phyloP scores from a whole-genome alignment of 2,888 invertebrate species.

The Hemithea aestivaria region DNA sequence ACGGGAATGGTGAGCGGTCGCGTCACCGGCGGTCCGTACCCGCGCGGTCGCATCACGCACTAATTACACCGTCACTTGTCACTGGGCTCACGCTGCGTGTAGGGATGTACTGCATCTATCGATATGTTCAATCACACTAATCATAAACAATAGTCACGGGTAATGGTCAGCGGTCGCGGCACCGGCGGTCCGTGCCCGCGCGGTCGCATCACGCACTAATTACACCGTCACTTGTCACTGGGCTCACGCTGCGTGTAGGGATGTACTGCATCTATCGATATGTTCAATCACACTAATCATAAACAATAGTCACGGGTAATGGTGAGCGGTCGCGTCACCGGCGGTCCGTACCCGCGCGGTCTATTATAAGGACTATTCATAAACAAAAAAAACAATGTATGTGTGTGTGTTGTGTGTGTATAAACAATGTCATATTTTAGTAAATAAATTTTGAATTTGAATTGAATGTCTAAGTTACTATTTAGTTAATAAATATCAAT shows the following conservation, averaged over 20 bases:
- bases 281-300: too few relatives aligned
- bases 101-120: conserved; percentile 1
- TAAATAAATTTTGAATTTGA: too few relatives aligned
- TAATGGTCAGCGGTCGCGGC: background rate
- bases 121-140: too few relatives aligned
- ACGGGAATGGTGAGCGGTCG: too few relatives aligned
- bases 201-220: conserved; percentile 64
- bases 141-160: too few relatives aligned
- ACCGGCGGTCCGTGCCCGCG: conserved; percentile 19
- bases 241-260: conserved; percentile 28
- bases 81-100: conserved; percentile 34
- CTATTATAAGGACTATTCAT: too few relatives aligned
- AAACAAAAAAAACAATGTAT: too few relatives aligned
- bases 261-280: background rate
- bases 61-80: conserved; percentile 72
- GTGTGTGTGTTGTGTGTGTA: too few relatives aligned
- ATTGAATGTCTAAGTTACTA: too few relatives aligned
- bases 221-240: conserved; percentile 65
- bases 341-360: conserved; percentile 20
- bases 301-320: too few relatives aligned
- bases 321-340: conserved; percentile 1
- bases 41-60: conserved; percentile 53
- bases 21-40: conserved; percentile 12
- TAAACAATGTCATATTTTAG: too few relatives aligned
- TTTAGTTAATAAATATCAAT: too few relatives aligned